phyloP scores from a whole-genome alignment of 1,140 invertebrate genomes.

The Drosophila paulistorum region DNA sequence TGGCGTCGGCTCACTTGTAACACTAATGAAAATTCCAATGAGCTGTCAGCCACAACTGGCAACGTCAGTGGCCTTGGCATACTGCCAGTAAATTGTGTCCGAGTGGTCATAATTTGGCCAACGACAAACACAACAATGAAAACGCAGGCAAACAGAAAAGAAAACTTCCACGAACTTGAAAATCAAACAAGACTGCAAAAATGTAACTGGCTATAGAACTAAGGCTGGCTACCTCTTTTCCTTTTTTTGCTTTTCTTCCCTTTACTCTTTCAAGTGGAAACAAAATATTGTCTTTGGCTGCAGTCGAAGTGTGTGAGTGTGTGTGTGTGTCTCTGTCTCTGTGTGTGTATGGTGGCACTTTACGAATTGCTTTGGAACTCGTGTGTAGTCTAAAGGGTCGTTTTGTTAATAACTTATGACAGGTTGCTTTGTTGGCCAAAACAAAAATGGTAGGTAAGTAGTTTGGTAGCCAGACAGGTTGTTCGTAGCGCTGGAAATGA shows the following conservation, averaged over 20 bases:
- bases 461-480: conserved; percentile 26
- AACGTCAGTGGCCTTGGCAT: conserved; percentile 64
- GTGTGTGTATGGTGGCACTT: conserved; percentile 52
- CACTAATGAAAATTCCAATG: conserved; percentile 78
- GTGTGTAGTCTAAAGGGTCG: conserved; percentile 58
- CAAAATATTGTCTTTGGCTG: conserved; percentile 57
- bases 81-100: conserved; percentile 72
- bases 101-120: conserved; percentile 72
- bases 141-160: background rate
- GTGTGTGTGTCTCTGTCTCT: conserved; percentile 20
- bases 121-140: conserved; percentile 19
- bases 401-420: conserved; percentile 79
- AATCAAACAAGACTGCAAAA: conserved; percentile 55
- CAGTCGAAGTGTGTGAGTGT: conserved; percentile 8
- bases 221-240: conserved; percentile 7
- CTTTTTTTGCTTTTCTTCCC: background rate
- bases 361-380: conserved; percentile 62
- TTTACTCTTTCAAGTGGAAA: conserved; percentile 4
- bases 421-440: conserved; percentile 43
- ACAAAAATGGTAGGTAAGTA: conserved; percentile 37
- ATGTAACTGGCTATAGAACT: conserved; percentile 36
- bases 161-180: conserved; percentile 66
- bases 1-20: conserved; percentile 71
- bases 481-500: conserved; percentile 59
- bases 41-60: conserved; percentile 58